phyloP scores from a whole-genome alignment of 2,113 vertebrate genomes.

The Malurus alboscapulatus region DNA sequence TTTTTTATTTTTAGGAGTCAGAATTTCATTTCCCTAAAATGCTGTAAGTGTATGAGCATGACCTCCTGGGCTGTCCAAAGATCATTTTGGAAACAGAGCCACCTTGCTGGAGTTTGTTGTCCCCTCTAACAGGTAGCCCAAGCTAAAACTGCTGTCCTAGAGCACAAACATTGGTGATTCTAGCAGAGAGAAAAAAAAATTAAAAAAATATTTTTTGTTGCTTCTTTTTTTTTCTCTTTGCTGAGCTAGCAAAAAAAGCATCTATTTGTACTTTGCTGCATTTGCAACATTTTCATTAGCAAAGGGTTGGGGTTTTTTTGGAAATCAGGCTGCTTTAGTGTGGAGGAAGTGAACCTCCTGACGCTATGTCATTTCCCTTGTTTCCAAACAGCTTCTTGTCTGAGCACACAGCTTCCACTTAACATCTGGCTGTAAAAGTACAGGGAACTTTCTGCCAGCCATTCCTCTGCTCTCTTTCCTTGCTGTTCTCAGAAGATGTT shows the following conservation, averaged over 20 bases:
- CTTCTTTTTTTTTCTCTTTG: background rate
- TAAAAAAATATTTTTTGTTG: too few relatives aligned
- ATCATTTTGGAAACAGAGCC: background rate
- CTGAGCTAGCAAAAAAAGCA: background rate
- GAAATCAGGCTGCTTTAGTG: constrained; percentile 21
- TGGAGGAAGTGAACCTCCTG: constrained; percentile 64
- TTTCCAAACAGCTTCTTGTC: constrained; percentile 19
- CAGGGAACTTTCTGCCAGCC: background rate
- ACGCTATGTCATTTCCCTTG: constrained; percentile 51
- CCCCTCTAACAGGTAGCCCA: background rate
- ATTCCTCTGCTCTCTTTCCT: background rate
- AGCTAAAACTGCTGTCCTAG: background rate
- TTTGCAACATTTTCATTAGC: constrained; percentile 32
- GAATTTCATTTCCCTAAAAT: constrained; percentile 77
- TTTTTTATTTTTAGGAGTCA: constrained; percentile 64
- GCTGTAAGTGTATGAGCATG: background rate
- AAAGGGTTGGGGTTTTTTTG: background rate
- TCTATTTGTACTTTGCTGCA: background rate
- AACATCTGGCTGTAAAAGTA: background rate
- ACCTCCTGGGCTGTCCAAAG: background rate
- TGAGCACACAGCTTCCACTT: background rate
- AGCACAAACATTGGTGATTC: accelerated
- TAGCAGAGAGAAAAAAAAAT: background rate
- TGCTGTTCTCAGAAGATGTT: background rate
- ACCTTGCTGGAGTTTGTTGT: background rate